Conservation (phyloP, 1,140 invertebrate genomes). For the Drosophila baimaii region DNA sequence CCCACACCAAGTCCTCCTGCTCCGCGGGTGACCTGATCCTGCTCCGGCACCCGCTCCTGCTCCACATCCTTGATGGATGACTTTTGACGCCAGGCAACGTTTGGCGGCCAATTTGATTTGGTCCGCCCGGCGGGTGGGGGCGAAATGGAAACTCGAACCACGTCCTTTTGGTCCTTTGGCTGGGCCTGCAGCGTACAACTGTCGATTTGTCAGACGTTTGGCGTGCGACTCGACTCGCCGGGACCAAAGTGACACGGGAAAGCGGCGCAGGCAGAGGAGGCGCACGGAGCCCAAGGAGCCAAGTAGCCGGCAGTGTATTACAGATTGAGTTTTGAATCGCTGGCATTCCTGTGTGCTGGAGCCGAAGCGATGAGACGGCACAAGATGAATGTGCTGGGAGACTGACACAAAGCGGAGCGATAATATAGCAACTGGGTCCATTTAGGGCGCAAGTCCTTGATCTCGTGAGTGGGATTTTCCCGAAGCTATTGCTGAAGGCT, state of each 20-base stretch:
- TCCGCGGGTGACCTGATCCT: conserved; percentile 24
- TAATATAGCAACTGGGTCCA: conserved; percentile 16
- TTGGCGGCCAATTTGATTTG: conserved; percentile 80
- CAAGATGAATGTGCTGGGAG: conserved; percentile 34
- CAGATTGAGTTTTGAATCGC: conserved; percentile 53
- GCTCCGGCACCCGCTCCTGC: conserved; percentile 29
- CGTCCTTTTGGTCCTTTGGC: conserved; percentile 14
- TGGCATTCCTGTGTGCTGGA: conserved; percentile 38
- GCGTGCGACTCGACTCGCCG: conserved; percentile 20
- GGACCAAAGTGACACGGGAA: conserved; percentile 2
- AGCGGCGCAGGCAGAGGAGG: conserved; percentile 9
- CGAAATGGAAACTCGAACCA: background rate
- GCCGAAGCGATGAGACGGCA: conserved; percentile 24
- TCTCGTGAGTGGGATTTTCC: background rate
- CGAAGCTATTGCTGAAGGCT: background rate
- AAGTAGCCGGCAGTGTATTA: conserved; percentile 51
- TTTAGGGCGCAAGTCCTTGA: background rate
- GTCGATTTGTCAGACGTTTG: conserved; percentile 62
- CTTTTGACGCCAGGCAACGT: conserved; percentile 68
- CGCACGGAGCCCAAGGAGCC: background rate
- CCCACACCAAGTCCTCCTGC: conserved; percentile 39
- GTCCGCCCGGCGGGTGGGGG: conserved; percentile 28
- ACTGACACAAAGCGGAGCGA: conserved; percentile 11
- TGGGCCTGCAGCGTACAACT: conserved; percentile 52
- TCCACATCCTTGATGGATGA: conserved; percentile 71